Evolutionary conservation across 2,888 invertebrate genomes (phyloP).

Genomic region (Philaethria dido): DNA sequence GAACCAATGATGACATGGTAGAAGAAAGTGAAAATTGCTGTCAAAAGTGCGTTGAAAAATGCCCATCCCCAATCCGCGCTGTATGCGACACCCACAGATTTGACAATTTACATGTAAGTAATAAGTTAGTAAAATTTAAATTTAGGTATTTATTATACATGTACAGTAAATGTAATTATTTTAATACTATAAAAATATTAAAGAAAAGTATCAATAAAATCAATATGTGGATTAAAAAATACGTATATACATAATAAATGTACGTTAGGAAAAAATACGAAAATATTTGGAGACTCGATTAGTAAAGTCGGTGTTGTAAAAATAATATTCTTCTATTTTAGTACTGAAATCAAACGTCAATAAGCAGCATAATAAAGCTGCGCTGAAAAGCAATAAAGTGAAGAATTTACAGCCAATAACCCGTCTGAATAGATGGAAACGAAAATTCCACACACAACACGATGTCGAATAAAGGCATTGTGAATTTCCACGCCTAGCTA

Average conservation of each 20-base stretch:
- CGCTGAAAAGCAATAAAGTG: slow-evolving; percentile 26
- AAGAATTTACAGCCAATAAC: slow-evolving; percentile 29
- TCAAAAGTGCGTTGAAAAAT: slow-evolving; percentile 67
- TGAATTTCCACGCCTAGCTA: slow-evolving; percentile 4
- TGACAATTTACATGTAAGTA: slow-evolving; percentile 89
- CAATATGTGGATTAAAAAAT: too few relatives aligned
- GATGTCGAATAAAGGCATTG: slow-evolving; percentile 20
- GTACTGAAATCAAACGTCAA: slow-evolving; percentile 26
- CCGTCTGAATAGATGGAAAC: slow-evolving; percentile 22
- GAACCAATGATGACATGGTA: slow-evolving; percentile 47
- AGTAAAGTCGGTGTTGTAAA: slow-evolving; percentile 12
- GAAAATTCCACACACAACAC: slow-evolving; percentile 25
- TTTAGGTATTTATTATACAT: too few relatives aligned
- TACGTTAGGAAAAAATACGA: not conserved
- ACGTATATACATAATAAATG: not conserved
- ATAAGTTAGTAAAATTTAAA: too few relatives aligned
- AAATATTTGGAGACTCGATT: slow-evolving; percentile 11
- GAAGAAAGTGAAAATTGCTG: slow-evolving; percentile 60
- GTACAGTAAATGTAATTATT: too few relatives aligned
- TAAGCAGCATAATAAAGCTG: slow-evolving; percentile 27
- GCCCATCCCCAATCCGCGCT: slow-evolving; percentile 79
- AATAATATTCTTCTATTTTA: slow-evolving; percentile 22
- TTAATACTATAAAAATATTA: too few relatives aligned
- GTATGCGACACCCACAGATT: slow-evolving; percentile 91
- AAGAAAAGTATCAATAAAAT: too few relatives aligned